Percentiles rank a stretch among this genome's conserved stretches.
Evolutionary conservation across 2,113 vertebrate species (phyloP).

Genomic region (Pionites leucogaster): DNA sequence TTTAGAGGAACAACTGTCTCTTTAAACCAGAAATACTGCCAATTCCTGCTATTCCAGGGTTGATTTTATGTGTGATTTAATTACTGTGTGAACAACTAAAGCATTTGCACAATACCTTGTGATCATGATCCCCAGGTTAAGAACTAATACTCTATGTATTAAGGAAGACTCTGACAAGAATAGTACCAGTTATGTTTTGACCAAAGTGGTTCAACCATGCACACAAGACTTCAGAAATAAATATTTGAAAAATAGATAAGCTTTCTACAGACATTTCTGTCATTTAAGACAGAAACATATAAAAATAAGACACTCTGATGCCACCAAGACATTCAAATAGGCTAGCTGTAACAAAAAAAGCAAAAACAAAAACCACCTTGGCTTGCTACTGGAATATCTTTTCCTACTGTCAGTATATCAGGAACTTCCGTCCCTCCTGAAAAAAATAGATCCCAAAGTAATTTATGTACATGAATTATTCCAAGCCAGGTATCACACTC

Average conservation of each 20-base stretch:
- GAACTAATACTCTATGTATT: background rate
- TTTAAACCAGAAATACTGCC: background rate
- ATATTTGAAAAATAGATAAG: background rate
- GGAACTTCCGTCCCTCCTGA: background rate
- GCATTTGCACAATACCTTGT: background rate
- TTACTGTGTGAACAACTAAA: background rate
- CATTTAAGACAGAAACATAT: background rate
- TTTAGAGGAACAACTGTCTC: background rate
- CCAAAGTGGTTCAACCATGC: background rate
- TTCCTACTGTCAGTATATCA: background rate
- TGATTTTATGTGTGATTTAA: background rate
- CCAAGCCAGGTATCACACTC: background rate
- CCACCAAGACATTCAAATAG: background rate
- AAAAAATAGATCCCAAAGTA: background rate
- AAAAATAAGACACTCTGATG: background rate
- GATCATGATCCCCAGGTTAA: background rate
- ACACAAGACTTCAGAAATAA: background rate
- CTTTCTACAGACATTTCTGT: background rate
- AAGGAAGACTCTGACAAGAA: background rate
- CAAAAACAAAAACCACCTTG: background rate
- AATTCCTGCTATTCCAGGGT: background rate
- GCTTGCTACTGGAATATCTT: background rate
- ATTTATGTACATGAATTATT: accelerated
- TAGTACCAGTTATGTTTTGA: background rate
- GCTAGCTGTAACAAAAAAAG: background rate